Evolutionary conservation across 2,888 invertebrate genomes (phyloP).

Genomic region (Epinotia ramella): DNA sequence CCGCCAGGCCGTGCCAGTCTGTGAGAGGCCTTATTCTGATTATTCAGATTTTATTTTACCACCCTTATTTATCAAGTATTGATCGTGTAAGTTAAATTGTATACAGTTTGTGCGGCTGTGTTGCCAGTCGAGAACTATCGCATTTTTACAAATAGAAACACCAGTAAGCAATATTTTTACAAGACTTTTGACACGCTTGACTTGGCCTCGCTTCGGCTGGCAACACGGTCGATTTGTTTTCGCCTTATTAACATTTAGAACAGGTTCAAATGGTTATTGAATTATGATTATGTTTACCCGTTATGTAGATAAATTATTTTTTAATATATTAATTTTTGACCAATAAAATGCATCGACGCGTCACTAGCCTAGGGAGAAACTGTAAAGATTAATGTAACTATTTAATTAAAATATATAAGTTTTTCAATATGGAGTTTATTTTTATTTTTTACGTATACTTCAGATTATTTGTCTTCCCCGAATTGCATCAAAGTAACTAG

Average conservation of each 20-base stretch:
- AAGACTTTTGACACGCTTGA: conserved; percentile 46
- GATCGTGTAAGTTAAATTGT: conserved; percentile 64
- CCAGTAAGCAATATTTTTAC: conserved; percentile 44
- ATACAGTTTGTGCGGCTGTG: conserved; percentile 54
- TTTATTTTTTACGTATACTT: neutral
- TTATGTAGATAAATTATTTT: conserved; percentile 81
- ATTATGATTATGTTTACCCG: conserved; percentile 69
- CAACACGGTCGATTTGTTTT: conserved; percentile 59
- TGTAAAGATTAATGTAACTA: conserved; percentile 85
- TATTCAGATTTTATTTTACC: conserved; percentile 56
- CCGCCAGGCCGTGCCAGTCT: no score
- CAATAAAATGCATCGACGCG: conserved; percentile 82
- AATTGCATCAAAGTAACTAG: no score
- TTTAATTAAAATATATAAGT: conserved; percentile 85
- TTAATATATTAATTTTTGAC: conserved; percentile 80
- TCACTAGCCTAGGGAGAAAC: conserved; percentile 83
- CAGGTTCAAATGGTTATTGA: conserved; percentile 70
- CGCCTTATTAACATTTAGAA: conserved; percentile 63
- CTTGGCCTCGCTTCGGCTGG: conserved; percentile 56
- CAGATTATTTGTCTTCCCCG: no score
- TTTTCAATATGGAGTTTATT: conserved; percentile 69
- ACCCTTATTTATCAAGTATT: conserved; percentile 65
- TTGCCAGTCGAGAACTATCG: conserved; percentile 54
- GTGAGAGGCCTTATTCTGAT: no score
- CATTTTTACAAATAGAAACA: conserved; percentile 46